phyloP scores from a whole-genome alignment of 1,140 invertebrate species.

The Macrotrachela quadricornifera region DNA sequence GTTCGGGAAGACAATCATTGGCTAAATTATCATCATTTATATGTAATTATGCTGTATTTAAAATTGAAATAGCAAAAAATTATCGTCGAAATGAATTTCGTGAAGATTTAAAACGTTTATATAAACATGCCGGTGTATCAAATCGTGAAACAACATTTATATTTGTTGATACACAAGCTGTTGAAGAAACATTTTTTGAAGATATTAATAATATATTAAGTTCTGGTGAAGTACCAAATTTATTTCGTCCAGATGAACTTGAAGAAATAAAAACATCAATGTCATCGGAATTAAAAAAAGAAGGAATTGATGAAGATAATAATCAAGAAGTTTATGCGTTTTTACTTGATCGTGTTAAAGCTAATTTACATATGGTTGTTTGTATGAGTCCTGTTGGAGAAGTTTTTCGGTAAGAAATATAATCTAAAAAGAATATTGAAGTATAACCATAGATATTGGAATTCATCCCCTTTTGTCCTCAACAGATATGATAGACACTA shows the following conservation, averaged over 20 bases:
- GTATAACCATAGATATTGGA: too few relatives aligned
- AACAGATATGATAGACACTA: too few relatives aligned
- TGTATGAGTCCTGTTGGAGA: slow-evolving; percentile 67
- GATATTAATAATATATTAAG: slow-evolving; percentile 31
- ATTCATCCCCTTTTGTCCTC: too few relatives aligned
- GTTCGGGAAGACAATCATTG: slow-evolving; percentile 28
- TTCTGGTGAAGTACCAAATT: slow-evolving; percentile 30
- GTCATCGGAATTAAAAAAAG: slow-evolving; percentile 41
- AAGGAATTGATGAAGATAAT: slow-evolving; percentile 37
- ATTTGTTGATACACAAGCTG: slow-evolving; percentile 49
- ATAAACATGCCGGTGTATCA: slow-evolving; percentile 46
- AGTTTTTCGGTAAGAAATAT: slow-evolving; percentile 29
- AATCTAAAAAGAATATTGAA: background rate
- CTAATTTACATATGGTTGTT: slow-evolving; percentile 54
- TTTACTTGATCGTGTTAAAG: slow-evolving; percentile 49
- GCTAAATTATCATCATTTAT: slow-evolving; percentile 33
- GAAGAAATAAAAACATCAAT: slow-evolving; percentile 43
- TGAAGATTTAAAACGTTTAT: slow-evolving; percentile 54
- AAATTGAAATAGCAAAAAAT: slow-evolving; percentile 52
- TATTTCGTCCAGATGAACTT: slow-evolving; percentile 30
- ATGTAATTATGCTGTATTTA: slow-evolving; percentile 49
- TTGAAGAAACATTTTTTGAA: slow-evolving; percentile 29
- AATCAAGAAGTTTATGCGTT: slow-evolving; percentile 29
- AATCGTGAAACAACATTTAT: slow-evolving; percentile 51
- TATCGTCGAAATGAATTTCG: slow-evolving; percentile 53